A percentile compares a stretch with the other conserved stretches of the same genome.
Conservation (phyloP, 1,140 invertebrate genomes). For the Drosophila dunni region DNA sequence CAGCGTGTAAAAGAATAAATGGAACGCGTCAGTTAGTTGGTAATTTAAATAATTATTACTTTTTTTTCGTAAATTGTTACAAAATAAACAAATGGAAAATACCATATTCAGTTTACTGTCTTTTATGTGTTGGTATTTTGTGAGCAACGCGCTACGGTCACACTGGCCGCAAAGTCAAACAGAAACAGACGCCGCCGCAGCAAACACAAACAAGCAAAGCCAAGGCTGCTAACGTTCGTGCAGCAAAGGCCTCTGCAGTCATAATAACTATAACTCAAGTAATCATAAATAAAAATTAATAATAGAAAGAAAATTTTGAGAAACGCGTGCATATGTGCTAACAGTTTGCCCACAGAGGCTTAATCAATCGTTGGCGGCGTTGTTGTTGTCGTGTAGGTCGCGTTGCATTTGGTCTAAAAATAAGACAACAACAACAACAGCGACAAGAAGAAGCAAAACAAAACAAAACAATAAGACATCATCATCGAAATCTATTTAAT, state of each 20-base stretch:
- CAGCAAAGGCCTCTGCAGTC: constrained; percentile 13
- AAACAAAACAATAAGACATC: constrained; percentile 16
- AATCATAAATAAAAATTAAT: constrained; percentile 3
- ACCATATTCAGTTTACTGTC: constrained; percentile 8
- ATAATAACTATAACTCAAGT: neutral
- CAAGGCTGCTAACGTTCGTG: constrained; percentile 35
- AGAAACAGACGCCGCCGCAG: constrained; percentile 50
- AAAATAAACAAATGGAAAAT: constrained; percentile 37
- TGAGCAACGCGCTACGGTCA: constrained; percentile 14
- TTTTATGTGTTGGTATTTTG: neutral
- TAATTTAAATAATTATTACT: constrained; percentile 19
- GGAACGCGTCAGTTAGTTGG: constrained; percentile 13
- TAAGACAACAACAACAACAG: constrained; percentile 32
- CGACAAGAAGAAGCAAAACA: constrained; percentile 5
- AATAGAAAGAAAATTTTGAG: constrained; percentile 5
- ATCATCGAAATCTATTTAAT: constrained; percentile 60
- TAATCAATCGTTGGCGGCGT: neutral
- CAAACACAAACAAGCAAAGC: constrained; percentile 47
- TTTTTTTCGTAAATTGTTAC: constrained; percentile 39
- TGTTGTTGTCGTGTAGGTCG: constrained; percentile 22
- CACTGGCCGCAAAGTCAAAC: constrained; percentile 35
- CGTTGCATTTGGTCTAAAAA: constrained; percentile 43
- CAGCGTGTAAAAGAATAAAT: constrained; percentile 51
- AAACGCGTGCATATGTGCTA: constrained; percentile 10
- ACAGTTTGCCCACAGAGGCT: neutral